Evolutionary conservation across 2,113 vertebrate species (phyloP).

Genomic region (Anolis sagrei): DNA sequence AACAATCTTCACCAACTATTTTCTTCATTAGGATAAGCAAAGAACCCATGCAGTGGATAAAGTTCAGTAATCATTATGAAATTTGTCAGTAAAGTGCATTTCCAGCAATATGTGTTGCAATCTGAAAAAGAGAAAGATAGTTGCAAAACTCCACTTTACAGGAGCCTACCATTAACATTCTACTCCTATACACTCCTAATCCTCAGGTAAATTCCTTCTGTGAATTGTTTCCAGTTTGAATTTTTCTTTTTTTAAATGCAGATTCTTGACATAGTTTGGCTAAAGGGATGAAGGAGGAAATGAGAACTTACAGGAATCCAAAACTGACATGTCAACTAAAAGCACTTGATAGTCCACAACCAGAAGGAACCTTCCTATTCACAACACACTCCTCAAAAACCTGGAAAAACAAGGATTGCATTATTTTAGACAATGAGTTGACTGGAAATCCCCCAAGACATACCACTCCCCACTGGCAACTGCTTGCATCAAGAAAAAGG

Average conservation of each 20-base stretch:
- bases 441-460: slow-evolving; percentile 41
- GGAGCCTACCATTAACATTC: neutral
- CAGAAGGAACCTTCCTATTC: slow-evolving; percentile 38
- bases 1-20: neutral
- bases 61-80: neutral
- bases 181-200: neutral
- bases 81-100: neutral
- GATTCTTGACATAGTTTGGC: slow-evolving; percentile 4
- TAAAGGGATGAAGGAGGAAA: neutral
- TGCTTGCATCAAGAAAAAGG: neutral
- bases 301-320: slow-evolving; percentile 15
- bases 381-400: slow-evolving; percentile 20
- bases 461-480: neutral
- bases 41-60: neutral
- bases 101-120: neutral
- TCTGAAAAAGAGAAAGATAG: neutral
- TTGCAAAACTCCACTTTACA: neutral
- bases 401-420: slow-evolving; percentile 17
- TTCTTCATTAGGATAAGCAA: neutral
- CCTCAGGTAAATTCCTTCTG: neutral
- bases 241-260: neutral
- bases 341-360: slow-evolving; percentile 7
- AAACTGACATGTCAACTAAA: slow-evolving; percentile 33
- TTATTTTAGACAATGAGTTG: slow-evolving; percentile 41
- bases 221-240: neutral